Evolutionary conservation across 2,113 vertebrate species (phyloP), one percentile per base, ranked within the genome.

Genomic region (Hipposideros armiger): DNA sequence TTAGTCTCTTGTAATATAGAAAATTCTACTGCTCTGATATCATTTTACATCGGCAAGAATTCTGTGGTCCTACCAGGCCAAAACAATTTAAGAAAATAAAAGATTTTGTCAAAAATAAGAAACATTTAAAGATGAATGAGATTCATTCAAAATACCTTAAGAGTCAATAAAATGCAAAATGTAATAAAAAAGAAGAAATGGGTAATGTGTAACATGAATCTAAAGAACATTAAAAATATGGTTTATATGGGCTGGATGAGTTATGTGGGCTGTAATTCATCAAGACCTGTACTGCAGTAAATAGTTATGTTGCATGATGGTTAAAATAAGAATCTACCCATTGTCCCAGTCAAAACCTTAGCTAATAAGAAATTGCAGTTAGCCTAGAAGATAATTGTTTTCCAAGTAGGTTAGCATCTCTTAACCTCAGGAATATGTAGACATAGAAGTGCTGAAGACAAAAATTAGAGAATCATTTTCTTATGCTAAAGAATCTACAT

Each of bases 331-430:
- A 94, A 67, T 74, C 20, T 60, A 67, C 40, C 5, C 81, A 86
- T 86, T 13, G 2, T 74, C 3, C 26, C 13, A 90, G 42, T 40
- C 50, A 81, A 90, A 92, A 42, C 26, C 20, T 89, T 81, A 28
- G 69, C 20, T 90, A 74, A 32, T 90, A 92, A 90, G 32, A 40
- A 81, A 74, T 56, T 26, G 17, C 19, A 88, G 36, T 66, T 60
- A 83, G 26, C 9, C 74, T 81, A 92, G 10, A 86, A 91, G 42
- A 81, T 74, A 95, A 81, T 40, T 74, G 11, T 17, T 76, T 94
- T 86, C 40, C 42, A 80, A 72, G 15, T 62, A 3, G 24, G 13
- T 89, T 78, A 95, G 24, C 17, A 84, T n/a, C 5, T 67, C 26
- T 88, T 78, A 66, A 70, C 22, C 54, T 13, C 17, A 89, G 64